Conservation (phyloP, 2,797 vertebrate genomes). For the Pseudochirops cupreus region DNA sequence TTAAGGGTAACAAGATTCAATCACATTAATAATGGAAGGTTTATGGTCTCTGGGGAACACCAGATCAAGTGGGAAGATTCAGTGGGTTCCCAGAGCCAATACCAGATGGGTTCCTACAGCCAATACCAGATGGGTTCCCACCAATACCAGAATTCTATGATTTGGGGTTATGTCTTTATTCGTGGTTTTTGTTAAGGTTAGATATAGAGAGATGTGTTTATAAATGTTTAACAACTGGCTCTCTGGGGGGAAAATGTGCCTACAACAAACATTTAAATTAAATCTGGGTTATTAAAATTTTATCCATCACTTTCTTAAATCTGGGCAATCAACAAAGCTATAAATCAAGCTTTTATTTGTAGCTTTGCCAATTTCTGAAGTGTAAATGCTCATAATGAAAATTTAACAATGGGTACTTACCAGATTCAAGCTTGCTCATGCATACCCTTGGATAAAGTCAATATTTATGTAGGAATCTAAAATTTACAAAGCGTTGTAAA, state of each 20-base stretch:
- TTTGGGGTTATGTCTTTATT: neutral
- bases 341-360: neutral
- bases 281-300: neutral
- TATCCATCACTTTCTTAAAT: neutral
- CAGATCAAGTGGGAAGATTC: too few species aligned
- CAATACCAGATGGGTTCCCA: neutral
- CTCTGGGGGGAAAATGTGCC: neutral
- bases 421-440: neutral
- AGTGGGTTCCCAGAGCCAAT: too few species aligned
- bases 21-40: too few species aligned
- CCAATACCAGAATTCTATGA: neutral
- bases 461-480: neutral
- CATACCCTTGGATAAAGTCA: neutral
- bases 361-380: neutral
- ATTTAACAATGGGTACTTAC: too few species aligned
- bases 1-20: too few species aligned
- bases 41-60: too few species aligned
- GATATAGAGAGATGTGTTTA: neutral
- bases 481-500: neutral
- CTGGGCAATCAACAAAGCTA: neutral
- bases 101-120: neutral
- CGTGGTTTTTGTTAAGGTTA: neutral
- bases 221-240: neutral
- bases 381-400: neutral
- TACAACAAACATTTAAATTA: neutral